Conservation (phyloP, 2,888 invertebrate species). For the Platycheirus rosarum region DNA sequence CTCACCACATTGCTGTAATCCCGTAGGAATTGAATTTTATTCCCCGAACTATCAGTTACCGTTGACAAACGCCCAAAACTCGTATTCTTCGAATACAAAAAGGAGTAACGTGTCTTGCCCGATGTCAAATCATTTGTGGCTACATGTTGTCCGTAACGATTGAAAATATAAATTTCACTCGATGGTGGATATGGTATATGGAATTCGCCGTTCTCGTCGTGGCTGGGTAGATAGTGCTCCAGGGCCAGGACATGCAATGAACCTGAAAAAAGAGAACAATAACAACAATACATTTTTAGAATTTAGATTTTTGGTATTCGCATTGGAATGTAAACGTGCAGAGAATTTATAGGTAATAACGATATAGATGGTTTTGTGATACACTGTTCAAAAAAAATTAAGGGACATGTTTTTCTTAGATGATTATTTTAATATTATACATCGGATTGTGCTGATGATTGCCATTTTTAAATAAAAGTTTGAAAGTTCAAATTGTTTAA, state of each 20-base stretch:
- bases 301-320: slow-evolving; percentile 51
- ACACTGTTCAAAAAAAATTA: background rate
- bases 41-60: slow-evolving; percentile 96
- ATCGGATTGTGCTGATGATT: background rate
- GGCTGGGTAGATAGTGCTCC: slow-evolving; percentile 93
- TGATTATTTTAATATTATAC: background rate
- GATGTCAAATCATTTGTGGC: slow-evolving; percentile 97
- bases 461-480: too few species aligned
- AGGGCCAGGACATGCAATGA: slow-evolving; percentile 92
- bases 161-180: slow-evolving; percentile 96
- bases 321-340: slow-evolving; percentile 55
- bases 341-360: slow-evolving; percentile 48
- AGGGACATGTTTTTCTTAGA: background rate
- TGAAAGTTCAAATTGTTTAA: too few species aligned
- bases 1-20: slow-evolving; percentile 96
- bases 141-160: slow-evolving; percentile 97
- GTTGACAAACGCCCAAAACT: slow-evolving; percentile 96
- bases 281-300: slow-evolving; percentile 55
- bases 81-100: slow-evolving; percentile 98
- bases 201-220: slow-evolving; percentile 94
- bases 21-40: slow-evolving; percentile 94
- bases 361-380: background rate
- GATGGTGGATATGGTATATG: slow-evolving; percentile 96
- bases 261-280: slow-evolving; percentile 83
- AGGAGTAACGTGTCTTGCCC: slow-evolving; percentile 96